A percentile compares a stretch with the other conserved stretches of the same genome.
Conservation (phyloP, 2,797 vertebrate species). For the Fundulus diaphanus region DNA sequence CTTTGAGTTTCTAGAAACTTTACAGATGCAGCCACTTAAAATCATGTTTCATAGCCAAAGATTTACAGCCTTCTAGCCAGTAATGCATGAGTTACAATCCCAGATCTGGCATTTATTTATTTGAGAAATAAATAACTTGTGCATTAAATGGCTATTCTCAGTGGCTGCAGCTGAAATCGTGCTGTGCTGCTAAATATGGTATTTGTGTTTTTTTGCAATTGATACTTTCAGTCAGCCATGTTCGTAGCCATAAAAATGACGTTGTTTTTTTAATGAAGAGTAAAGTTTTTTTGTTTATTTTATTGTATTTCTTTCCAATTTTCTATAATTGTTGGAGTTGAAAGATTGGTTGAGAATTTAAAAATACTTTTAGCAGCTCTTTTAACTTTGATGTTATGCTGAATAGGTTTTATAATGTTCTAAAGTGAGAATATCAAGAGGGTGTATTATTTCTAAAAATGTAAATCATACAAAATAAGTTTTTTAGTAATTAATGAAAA, state of each 20-base stretch:
- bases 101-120: not conserved
- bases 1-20: constrained; percentile 16
- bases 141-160: not conserved
- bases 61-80: not conserved
- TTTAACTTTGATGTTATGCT: not conserved
- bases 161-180: not conserved
- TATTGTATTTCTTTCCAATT: constrained; percentile 20
- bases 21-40: not conserved
- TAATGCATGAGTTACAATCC: not conserved
- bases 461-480: not conserved
- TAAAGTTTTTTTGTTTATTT: not conserved
- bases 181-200: constrained; percentile 15
- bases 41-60: not conserved
- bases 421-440: not conserved
- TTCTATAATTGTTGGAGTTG: no score
- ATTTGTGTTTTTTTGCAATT: constrained; percentile 2
- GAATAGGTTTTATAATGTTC: not conserved
- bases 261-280: no score
- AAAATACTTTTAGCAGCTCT: no score
- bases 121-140: not conserved
- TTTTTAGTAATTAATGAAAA: not conserved
- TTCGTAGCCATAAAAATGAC: not conserved
- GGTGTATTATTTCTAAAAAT: not conserved
- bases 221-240: constrained; percentile 21
- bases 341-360: not conserved